Evolutionary conservation across 2,113 vertebrate genomes (phyloP), one percentile per base, ranked within the genome.

Genomic region (Saccopteryx leptura): DNA sequence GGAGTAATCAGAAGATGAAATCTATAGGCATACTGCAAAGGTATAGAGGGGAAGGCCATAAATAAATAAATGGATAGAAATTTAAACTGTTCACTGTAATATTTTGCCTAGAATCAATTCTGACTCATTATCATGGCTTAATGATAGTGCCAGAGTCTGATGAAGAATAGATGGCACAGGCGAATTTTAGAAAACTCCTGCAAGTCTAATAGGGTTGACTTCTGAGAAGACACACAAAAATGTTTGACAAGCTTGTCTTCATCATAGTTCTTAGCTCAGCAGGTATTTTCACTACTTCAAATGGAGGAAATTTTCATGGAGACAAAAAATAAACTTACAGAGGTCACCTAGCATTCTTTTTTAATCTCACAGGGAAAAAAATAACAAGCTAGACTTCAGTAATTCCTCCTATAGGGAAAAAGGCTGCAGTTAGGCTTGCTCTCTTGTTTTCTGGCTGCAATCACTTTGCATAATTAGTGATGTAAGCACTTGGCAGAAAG

Each of bases 331-430:
- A 82, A 91, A 60, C 71, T 82, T 58, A 33, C 72, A 92, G 68
- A 96, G 68, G 74, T 96, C 91, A 94, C 88, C 26, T 68, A 83
- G 83, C 61, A 94, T 88, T 91, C 72, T 92, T 68, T 94, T n/a
- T 85, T 66, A 91, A 84, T 85, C 93, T 88, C 81, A 72, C 85
- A 75, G 94, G 82, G 91, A 93, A 95, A 92, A 92, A 88, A 87
- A 74, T 94, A 93, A 26, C 60, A 96, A 95, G 76, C 87, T 88
- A 87, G 85, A 92, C 93, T 39, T 86, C 88, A 88, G 31, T 82
- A 79, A 75, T 58, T 39, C 39, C 39, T 39, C 39, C 39, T 39
- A 39, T 39, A 39, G 39, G 39, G 39, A 39, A 39, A 39, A 39
- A 39, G 39, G 39, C 39, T 39, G 39, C 39, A 2, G 2, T 39